These are phyloP conservation scores for Campopleginae sp. DNA, from an alignment of 2,888 invertebrate species.

Conservation along the genomic window DNA sequence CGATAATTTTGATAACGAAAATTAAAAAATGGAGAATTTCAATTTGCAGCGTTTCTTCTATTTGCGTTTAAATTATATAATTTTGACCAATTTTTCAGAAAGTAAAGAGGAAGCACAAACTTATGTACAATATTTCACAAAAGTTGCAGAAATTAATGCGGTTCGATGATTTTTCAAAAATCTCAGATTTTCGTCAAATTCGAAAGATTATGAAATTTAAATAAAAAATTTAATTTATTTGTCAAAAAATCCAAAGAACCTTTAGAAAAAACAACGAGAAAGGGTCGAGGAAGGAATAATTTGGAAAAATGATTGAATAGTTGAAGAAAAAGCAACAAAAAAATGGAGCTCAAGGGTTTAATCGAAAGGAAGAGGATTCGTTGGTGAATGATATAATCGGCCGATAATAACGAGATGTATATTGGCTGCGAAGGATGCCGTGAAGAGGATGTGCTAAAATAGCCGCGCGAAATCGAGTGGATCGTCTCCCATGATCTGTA, in stretches of 20 bases:
- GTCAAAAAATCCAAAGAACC: not conserved
- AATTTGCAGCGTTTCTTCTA: too few species aligned
- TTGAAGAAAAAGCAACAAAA: not conserved
- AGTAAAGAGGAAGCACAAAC: too few species aligned
- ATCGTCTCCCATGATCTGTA: constrained; percentile 49
- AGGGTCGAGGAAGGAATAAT: not conserved
- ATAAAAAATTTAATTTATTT: too few species aligned
- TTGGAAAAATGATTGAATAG: not conserved
- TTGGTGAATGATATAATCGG: constrained; percentile 24
- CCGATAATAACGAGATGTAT: constrained; percentile 35
- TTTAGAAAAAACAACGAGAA: not conserved
- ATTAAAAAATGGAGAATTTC: too few species aligned
- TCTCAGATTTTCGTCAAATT: too few species aligned
- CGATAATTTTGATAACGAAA: too few species aligned
- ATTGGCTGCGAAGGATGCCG: constrained; percentile 10
- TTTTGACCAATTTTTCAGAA: too few species aligned
- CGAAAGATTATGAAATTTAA: not conserved
- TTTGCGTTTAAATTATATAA: too few species aligned
- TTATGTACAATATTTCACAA: too few species aligned
- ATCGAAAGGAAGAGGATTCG: not conserved
- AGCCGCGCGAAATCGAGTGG: constrained; percentile 61
- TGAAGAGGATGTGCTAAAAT: constrained; percentile 56
- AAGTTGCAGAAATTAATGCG: too few species aligned
- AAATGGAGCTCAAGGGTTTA: not conserved
- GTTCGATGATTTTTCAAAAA: too few species aligned